These are phyloP conservation scores for Orthonychiurus folsomi DNA, from an alignment of 2,888 invertebrate species.

Conservation along the genomic window DNA sequence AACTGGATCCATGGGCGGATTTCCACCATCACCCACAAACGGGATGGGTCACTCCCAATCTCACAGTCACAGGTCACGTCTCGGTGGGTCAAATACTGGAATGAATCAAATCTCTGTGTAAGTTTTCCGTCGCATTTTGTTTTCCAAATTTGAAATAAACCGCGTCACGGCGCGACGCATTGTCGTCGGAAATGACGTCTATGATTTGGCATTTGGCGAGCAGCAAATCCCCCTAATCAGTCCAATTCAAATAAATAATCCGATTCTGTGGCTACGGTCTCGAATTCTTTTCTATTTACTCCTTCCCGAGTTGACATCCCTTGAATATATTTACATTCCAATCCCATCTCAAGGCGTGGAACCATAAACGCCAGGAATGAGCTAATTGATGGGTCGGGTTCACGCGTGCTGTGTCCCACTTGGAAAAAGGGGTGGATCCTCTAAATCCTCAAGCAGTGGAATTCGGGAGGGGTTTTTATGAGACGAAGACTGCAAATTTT, in stretches of 20 bases:
- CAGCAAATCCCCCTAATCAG: neutral
- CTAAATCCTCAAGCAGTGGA: no score
- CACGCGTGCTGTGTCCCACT: no score
- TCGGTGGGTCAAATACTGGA: neutral
- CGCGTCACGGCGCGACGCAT: neutral
- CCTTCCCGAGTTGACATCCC: neutral
- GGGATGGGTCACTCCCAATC: neutral
- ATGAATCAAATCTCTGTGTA: neutral
- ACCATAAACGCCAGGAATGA: neutral
- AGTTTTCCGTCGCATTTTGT: neutral
- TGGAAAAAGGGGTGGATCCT: no score
- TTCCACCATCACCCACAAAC: neutral
- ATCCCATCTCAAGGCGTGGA: neutral
- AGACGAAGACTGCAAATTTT: no score
- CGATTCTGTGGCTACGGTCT: no score
- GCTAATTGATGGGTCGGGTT: conserved; percentile 1
- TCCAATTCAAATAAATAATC: neutral
- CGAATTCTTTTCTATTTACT: no score
- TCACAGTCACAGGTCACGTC: no score
- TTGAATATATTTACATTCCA: neutral
- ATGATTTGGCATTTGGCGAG: neutral
- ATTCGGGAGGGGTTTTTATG: no score
- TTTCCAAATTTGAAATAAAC: neutral
- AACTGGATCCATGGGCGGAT: neutral
- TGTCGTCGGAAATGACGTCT: neutral